Evolutionary conservation across 2,888 invertebrate genomes (phyloP).

Genomic region (Machimus rusticus): DNA sequence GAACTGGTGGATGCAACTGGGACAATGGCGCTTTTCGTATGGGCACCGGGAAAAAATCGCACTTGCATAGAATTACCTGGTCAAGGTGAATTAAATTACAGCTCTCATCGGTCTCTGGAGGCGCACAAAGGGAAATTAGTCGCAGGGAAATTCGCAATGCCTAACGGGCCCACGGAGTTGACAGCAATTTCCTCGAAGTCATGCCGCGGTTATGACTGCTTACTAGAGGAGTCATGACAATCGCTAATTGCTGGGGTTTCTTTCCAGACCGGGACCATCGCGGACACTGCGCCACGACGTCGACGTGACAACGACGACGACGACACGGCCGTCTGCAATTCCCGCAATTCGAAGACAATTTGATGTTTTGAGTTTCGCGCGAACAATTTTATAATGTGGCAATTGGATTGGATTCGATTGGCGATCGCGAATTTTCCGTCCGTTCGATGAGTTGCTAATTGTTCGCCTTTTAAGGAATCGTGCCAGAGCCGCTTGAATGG

Average conservation of each 20-base stretch:
- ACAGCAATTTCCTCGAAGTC: neutral
- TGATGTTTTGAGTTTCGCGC: neutral
- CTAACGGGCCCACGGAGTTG: neutral
- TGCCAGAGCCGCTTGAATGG: neutral
- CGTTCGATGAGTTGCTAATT: neutral
- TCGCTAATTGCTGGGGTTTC: neutral
- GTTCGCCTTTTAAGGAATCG: neutral
- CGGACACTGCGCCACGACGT: neutral
- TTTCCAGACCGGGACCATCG: neutral
- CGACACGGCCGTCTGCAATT: neutral
- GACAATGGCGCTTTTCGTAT: slow-evolving; percentile 23
- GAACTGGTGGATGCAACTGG: slow-evolving; percentile 6
- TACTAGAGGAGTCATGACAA: neutral
- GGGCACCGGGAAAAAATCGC: slow-evolving; percentile 1
- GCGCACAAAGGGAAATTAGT: neutral
- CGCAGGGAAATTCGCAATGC: neutral
- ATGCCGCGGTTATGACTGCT: neutral
- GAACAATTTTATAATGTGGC: neutral
- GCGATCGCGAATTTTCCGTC: neutral
- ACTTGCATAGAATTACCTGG: slow-evolving; percentile 32
- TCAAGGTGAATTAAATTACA: slow-evolving; percentile 34
- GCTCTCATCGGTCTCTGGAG: neutral
- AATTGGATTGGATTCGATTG: neutral
- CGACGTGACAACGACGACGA: no score
- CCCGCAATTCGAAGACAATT: neutral